These are phyloP conservation scores for Gryllus longicercus DNA, from an alignment of 2,888 invertebrate genomes.

Conservation along the genomic window DNA sequence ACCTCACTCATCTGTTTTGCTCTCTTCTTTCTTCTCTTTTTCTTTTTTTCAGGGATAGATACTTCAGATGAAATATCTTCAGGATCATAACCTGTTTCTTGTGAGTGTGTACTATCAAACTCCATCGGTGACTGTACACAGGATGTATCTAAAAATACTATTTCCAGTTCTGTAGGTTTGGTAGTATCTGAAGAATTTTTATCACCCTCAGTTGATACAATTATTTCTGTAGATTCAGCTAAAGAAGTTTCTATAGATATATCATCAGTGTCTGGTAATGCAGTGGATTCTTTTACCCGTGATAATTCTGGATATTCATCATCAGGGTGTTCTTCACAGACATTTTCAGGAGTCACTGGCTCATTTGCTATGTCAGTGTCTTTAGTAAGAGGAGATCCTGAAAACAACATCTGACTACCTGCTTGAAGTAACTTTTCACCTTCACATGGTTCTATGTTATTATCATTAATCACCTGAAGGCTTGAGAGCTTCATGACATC, in stretches of 20 bases:
- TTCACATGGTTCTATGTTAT: too few relatives aligned
- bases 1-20: not conserved
- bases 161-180: constrained; percentile 51
- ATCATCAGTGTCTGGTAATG: not conserved
- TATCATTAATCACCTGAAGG: too few relatives aligned
- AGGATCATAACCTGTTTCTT: constrained; percentile 69
- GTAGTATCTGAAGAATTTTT: constrained; percentile 53
- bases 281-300: not conserved
- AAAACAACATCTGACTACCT: too few relatives aligned
- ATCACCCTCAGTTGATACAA: constrained; percentile 47
- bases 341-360: not conserved
- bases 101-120: constrained; percentile 50
- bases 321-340: not conserved
- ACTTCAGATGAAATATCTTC: constrained; percentile 61
- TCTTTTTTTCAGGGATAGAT: constrained; percentile 49
- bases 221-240: constrained; percentile 55
- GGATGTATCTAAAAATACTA: constrained; percentile 42
- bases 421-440: too few relatives aligned
- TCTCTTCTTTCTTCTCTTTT: constrained; percentile 50
- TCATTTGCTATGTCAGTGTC: too few relatives aligned
- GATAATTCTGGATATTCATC: not conserved
- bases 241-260: constrained; percentile 50
- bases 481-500: not conserved
- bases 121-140: constrained; percentile 44
- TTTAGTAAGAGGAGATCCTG: too few relatives aligned